Conservation (phyloP, 1,140 invertebrate genomes). For the Drosophila mojavensis region DNA sequence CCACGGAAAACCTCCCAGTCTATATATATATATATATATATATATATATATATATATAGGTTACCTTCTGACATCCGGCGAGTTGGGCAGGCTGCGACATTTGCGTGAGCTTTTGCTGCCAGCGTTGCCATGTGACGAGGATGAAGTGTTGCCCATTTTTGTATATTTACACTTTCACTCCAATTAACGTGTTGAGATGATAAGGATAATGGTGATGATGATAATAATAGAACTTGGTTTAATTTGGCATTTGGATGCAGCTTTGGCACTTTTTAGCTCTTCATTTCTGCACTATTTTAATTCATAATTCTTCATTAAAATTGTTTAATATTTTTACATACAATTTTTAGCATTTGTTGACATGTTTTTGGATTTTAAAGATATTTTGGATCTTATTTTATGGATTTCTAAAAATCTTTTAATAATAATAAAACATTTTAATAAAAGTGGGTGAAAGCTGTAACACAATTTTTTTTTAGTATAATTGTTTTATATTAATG, state of each 20-base stretch:
- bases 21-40: constrained; percentile 4
- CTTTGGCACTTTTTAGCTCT: constrained; percentile 63
- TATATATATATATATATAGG: constrained; percentile 5
- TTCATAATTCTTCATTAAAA: not conserved
- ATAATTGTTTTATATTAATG: no score
- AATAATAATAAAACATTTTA: no score
- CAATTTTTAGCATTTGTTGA: not conserved
- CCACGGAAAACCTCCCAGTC: constrained; percentile 8
- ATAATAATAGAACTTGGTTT: constrained; percentile 41
- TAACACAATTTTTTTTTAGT: no score
- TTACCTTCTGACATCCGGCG: constrained; percentile 88
- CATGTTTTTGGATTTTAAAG: no score
- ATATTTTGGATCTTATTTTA: no score
- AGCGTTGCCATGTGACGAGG: constrained; percentile 70
- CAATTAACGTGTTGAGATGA: constrained; percentile 14
- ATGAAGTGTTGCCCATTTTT: constrained; percentile 86
- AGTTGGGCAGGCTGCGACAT: constrained; percentile 88
- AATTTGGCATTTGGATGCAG: constrained; percentile 68
- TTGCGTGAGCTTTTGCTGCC: constrained; percentile 84
- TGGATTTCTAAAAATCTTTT: not conserved
- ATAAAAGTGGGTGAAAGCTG: no score
- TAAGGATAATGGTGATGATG: constrained; percentile 17
- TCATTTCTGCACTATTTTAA: not conserved
- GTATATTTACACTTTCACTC: constrained; percentile 1
- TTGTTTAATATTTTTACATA: not conserved